Percentiles rank a stretch among this genome's conserved stretches.
Conservation (phyloP, 2,888 invertebrate genomes). For the Diachrysia chrysitis region DNA sequence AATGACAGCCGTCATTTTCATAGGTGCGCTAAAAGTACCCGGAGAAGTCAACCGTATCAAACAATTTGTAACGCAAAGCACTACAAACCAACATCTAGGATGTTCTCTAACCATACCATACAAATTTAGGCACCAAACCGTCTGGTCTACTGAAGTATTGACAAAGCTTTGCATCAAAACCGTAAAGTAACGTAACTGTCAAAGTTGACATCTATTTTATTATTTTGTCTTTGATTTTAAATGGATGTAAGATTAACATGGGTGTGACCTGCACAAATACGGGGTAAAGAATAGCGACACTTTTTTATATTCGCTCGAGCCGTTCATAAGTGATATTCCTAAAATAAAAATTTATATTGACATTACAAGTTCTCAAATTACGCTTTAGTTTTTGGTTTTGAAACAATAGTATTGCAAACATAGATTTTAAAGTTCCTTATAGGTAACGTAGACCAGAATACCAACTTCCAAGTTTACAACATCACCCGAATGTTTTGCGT, state of each 20-base stretch:
- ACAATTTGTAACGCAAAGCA: slow-evolving; percentile 20
- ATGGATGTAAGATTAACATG: background rate
- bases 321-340: no score
- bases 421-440: background rate
- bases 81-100: slow-evolving; percentile 8
- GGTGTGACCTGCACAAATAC: background rate
- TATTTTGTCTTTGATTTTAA: background rate
- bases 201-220: background rate
- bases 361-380: no score
- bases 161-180: background rate
- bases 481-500: background rate
- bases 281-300: background rate
- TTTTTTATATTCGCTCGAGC: no score
- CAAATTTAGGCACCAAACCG: slow-evolving; percentile 13
- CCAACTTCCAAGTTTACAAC: background rate
- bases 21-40: background rate
- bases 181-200: background rate
- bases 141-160: background rate
- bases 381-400: background rate
- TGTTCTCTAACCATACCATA: background rate
- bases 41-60: background rate
- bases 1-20: no score
- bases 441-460: background rate
- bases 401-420: background rate
- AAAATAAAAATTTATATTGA: no score